Evolutionary conservation across 1,140 invertebrate species (phyloP).

Genomic region (Neelides sp.): DNA sequence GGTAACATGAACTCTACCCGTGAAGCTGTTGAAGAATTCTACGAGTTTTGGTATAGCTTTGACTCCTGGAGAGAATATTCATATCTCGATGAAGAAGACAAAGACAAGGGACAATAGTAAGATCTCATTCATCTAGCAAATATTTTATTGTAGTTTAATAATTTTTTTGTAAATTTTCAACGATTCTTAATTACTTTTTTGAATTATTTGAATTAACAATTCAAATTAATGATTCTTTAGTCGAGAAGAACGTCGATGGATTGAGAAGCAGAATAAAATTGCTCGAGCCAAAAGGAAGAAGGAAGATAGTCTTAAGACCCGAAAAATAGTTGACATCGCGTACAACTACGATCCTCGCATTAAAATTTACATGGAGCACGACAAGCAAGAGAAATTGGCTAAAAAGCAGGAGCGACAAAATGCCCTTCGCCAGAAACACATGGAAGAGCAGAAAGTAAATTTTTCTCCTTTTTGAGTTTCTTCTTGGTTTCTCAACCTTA

Average conservation of each 20-base stretch:
- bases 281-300: slow-evolving; percentile 84
- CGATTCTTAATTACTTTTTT: not conserved
- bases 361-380: slow-evolving; percentile 79
- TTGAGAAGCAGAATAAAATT: slow-evolving; percentile 93
- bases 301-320: slow-evolving; percentile 85
- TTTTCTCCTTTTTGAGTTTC: not conserved
- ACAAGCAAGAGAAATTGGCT: slow-evolving; percentile 79
- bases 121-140: not conserved
- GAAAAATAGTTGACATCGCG: slow-evolving; percentile 78
- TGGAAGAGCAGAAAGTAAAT: slow-evolving; percentile 59
- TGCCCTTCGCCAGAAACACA: slow-evolving; percentile 63
- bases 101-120: slow-evolving; percentile 81
- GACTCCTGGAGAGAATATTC: slow-evolving; percentile 98
- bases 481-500: slow-evolving; percentile 33
- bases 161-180: slow-evolving; percentile 10
- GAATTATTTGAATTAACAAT: slow-evolving; percentile 18
- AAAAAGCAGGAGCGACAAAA: slow-evolving; percentile 81
- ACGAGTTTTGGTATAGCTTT: slow-evolving; percentile 91
- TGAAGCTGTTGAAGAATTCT: slow-evolving; percentile 69
- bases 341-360: slow-evolving; percentile 90
- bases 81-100: slow-evolving; percentile 98
- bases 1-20: slow-evolving; percentile 58
- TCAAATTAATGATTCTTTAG: too few species aligned
- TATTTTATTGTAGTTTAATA: slow-evolving; percentile 8
- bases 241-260: slow-evolving; percentile 88